These are phyloP conservation scores for Scalopus aquaticus DNA, from an alignment of 2,113 vertebrate species.

Conservation along the genomic window DNA sequence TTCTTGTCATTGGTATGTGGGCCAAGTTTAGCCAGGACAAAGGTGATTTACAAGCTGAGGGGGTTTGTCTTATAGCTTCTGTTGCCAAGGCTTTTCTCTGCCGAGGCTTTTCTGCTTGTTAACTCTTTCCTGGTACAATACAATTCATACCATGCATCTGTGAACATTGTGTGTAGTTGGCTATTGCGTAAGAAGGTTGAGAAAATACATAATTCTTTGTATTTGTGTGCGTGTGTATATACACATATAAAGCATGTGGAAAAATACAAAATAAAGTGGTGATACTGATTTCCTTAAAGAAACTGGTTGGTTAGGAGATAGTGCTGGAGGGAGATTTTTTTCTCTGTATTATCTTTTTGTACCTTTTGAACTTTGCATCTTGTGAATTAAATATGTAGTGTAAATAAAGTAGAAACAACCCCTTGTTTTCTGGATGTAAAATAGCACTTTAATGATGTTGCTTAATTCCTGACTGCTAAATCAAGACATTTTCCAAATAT, in stretches of 20 bases:
- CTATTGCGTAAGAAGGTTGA: not conserved
- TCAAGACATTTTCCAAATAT: not conserved
- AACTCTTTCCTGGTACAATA: no score
- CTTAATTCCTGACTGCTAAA: slow-evolving; percentile 14
- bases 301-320: not conserved
- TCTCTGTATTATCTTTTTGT: not conserved
- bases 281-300: not conserved
- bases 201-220: not conserved
- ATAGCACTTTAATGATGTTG: not conserved
- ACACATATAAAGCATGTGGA: not conserved
- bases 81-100: no score
- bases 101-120: no score
- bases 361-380: not conserved
- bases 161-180: not conserved
- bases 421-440: not conserved
- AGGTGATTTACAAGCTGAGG: no score
- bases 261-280: not conserved
- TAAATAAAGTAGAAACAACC: not conserved
- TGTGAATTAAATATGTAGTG: not conserved
- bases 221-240: not conserved
- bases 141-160: not conserved
- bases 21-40: no score
- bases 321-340: not conserved
- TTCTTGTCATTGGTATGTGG: no score
- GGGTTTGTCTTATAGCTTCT: no score